Evolutionary conservation across 2,113 vertebrate genomes (phyloP).

Genomic region (Cervus canadensis): DNA sequence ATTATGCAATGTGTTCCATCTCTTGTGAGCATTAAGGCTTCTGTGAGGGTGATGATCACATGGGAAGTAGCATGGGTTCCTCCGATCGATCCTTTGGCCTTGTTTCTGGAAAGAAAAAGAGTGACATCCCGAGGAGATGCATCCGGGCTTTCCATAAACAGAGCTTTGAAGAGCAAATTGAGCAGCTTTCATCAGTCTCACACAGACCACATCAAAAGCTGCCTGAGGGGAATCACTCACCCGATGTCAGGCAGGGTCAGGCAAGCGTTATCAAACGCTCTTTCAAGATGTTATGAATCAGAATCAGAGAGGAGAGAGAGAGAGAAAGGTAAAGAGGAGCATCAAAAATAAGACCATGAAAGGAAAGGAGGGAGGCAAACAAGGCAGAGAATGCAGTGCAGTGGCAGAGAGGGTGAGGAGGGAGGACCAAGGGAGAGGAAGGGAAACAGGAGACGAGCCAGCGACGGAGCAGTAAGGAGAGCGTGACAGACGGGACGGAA

Average conservation of each 20-base stretch:
- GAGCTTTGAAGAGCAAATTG: conserved; percentile 64
- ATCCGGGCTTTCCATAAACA: neutral
- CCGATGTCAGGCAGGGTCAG: neutral
- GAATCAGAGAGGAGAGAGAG: neutral
- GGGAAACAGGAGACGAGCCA: neutral
- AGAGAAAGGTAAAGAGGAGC: neutral
- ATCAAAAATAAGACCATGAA: neutral
- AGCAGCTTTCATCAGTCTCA: conserved; percentile 64
- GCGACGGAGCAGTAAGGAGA: neutral
- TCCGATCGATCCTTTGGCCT: neutral
- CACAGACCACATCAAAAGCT: conserved; percentile 65
- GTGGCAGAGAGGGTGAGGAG: neutral
- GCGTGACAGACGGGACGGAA: neutral
- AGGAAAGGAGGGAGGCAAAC: neutral
- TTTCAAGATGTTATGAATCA: conserved; percentile 31
- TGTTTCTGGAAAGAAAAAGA: conserved; percentile 14
- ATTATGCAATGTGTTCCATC: neutral
- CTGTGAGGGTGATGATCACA: neutral
- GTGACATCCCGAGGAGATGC: neutral
- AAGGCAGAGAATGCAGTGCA: neutral
- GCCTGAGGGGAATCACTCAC: neutral
- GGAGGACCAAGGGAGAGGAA: neutral
- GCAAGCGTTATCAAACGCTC: neutral
- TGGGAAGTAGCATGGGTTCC: neutral
- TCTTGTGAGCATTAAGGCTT: neutral